Conservation (phyloP, 2,888 invertebrate genomes). For the Lasius platythorax region DNA sequence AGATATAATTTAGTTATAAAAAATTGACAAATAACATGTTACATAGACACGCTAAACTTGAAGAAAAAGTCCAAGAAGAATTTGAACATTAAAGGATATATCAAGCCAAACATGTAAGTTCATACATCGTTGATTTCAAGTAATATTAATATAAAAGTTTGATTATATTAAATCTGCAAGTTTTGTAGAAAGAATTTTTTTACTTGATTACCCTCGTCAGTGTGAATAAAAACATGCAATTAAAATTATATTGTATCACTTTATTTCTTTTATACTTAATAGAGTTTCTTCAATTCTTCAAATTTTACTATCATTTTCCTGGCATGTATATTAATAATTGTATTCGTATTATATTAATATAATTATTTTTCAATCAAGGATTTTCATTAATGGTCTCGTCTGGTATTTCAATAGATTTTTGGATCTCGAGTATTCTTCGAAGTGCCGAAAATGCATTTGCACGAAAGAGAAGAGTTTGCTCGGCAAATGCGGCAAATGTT, state of each 20-base stretch:
- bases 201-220: not conserved
- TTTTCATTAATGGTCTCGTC: not conserved
- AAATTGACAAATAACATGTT: not conserved
- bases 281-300: not conserved
- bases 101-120: not conserved
- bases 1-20: not conserved
- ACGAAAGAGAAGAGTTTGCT: not conserved
- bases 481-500: conserved; percentile 52
- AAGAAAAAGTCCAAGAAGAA: not conserved
- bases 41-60: too few species aligned
- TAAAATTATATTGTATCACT: not conserved
- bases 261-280: not conserved
- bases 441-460: not conserved
- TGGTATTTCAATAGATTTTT: not conserved
- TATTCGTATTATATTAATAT: not conserved
- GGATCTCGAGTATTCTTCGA: not conserved
- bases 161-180: not conserved
- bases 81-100: not conserved
- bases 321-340: not conserved
- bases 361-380: not conserved
- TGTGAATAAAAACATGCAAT: not conserved
- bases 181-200: not conserved
- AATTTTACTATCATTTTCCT: not conserved
- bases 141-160: not conserved
- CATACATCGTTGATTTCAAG: not conserved